A percentile compares a stretch with the other conserved stretches of the same genome.
Evolutionary conservation across 2,888 invertebrate species (phyloP).

Genomic region (Troides aeacus): DNA sequence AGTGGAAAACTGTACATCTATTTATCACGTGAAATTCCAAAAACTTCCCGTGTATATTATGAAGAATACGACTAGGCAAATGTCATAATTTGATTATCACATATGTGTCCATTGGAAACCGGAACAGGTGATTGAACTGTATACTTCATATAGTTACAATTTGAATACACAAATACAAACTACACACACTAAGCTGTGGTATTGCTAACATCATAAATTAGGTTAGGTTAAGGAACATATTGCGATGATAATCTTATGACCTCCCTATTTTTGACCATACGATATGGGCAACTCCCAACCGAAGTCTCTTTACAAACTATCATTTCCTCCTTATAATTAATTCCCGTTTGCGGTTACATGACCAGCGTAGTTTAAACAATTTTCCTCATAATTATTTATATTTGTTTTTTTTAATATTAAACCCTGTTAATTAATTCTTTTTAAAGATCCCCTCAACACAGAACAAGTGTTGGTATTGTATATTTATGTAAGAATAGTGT

Average conservation of each 20-base stretch:
- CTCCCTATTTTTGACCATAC: too few species aligned
- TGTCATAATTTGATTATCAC: slow-evolving; percentile 18
- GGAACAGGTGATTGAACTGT: slow-evolving; percentile 4
- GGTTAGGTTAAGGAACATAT: not conserved
- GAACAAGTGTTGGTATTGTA: not conserved
- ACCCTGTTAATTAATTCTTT: not conserved
- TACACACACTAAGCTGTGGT: not conserved
- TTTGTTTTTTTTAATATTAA: not conserved
- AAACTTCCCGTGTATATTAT: not conserved
- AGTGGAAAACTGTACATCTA: not conserved
- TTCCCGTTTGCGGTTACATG: not conserved
- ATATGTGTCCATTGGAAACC: not conserved
- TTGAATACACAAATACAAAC: not conserved
- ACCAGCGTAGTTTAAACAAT: not conserved
- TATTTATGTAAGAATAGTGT: slow-evolving; percentile 3
- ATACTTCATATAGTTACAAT: not conserved
- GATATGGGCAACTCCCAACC: too few species aligned
- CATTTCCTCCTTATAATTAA: not conserved
- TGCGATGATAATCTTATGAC: too few species aligned
- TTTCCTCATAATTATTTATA: not conserved
- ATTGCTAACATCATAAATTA: not conserved
- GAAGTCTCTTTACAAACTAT: too few species aligned
- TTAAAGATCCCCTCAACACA: not conserved
- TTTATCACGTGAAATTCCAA: not conserved
- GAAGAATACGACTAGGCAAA: not conserved